Percentiles rank a stretch among this genome's conserved stretches.
Conservation (phyloP, 2,113 vertebrate species). For the Salminus brasiliensis region DNA sequence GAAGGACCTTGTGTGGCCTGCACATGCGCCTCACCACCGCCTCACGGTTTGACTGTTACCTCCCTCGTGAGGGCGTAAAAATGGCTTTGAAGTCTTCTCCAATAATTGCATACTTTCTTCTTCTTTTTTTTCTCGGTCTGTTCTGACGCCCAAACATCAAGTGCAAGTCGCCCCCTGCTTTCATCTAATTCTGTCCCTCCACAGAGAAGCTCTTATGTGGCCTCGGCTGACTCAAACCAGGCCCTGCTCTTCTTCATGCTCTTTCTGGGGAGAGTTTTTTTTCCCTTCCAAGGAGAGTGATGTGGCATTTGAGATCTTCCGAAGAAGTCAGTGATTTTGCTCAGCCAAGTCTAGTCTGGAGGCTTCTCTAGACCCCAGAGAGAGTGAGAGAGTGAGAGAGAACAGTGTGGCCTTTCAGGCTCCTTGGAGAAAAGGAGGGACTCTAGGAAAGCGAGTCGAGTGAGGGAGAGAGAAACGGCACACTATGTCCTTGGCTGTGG, state of each 20-base stretch:
- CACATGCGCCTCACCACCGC: constrained; percentile 1
- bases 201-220: constrained; percentile 70
- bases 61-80: not conserved
- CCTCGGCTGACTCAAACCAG: constrained; percentile 63
- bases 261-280: constrained; percentile 17
- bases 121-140: constrained; percentile 17
- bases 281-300: constrained; percentile 46
- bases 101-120: constrained; percentile 34
- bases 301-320: constrained; percentile 64
- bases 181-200: constrained; percentile 41
- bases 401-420: constrained; percentile 72
- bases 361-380: not conserved
- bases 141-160: constrained; percentile 36
- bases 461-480: constrained; percentile 59
- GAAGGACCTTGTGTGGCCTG: not conserved
- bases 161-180: constrained; percentile 35
- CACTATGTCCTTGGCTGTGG: constrained; percentile 65
- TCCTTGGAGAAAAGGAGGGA: constrained; percentile 55
- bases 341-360: constrained; percentile 47
- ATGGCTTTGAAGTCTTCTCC: constrained; percentile 35
- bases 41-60: constrained; percentile 31
- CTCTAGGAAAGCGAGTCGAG: constrained; percentile 25
- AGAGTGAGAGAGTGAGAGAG: not conserved
- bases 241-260: constrained; percentile 28
- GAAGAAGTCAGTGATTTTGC: constrained; percentile 47